phyloP scores from a whole-genome alignment of 2,888 invertebrate genomes.

The Spisula solida region DNA sequence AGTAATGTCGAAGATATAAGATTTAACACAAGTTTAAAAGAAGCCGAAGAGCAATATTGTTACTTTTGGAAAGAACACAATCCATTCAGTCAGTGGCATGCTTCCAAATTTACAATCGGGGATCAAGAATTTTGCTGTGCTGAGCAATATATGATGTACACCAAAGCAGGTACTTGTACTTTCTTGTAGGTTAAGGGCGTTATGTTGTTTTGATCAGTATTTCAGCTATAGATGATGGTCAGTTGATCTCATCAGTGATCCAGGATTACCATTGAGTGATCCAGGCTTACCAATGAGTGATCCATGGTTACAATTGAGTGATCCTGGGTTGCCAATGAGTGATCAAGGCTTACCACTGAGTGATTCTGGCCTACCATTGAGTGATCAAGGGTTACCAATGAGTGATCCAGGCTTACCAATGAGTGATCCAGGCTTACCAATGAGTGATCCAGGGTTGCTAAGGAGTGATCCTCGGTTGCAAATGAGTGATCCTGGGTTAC shows the following conservation, averaged over 20 bases:
- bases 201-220: neutral
- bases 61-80: constrained; percentile 80
- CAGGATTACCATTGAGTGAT: neutral
- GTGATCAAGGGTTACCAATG: no score
- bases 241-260: no score
- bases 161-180: constrained; percentile 81
- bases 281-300: neutral
- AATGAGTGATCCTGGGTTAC: no score
- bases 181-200: neutral
- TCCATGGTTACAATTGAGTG: no score
- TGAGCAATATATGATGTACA: constrained; percentile 86
- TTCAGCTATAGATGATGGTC: neutral
- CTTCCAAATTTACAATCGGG: constrained; percentile 75
- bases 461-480: neutral
- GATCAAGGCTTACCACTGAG: no score
- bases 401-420: neutral
- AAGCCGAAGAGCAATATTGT: constrained; percentile 73
- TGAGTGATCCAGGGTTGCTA: neutral
- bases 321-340: no score
- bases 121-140: constrained; percentile 76
- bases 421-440: neutral
- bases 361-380: no score
- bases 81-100: constrained; percentile 83
- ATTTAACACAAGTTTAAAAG: constrained; percentile 26
- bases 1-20: no score